Percentiles rank a stretch among this genome's conserved stretches.
Conservation (phyloP, 2,888 invertebrate genomes). For the Thymelicus sylvestris region DNA sequence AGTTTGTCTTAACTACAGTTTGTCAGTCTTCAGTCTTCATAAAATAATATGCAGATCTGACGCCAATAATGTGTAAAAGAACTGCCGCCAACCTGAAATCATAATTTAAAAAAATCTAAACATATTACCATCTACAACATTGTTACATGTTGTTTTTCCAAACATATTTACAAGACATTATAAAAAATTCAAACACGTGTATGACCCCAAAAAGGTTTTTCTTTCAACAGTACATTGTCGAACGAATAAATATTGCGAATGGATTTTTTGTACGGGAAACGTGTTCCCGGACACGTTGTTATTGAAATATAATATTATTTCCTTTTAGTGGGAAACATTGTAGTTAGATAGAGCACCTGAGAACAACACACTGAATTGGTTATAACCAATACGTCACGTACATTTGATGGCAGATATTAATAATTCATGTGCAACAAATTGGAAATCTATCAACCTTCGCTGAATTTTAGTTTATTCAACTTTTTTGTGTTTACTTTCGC, state of each 20-base stretch:
- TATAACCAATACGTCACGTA: conserved; percentile 45
- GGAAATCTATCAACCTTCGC: background rate
- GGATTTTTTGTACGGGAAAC: conserved; percentile 32
- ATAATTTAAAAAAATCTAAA: too few relatives aligned
- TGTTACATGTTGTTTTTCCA: too few relatives aligned
- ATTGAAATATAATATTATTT: conserved; percentile 73
- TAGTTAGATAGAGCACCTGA: conserved; percentile 49
- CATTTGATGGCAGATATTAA: conserved; percentile 36
- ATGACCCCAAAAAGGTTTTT: conserved; percentile 18
- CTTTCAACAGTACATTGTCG: conserved; percentile 59
- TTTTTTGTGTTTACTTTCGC: too few relatives aligned
- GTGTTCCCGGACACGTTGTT: conserved; percentile 59
- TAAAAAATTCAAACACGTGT: too few relatives aligned
- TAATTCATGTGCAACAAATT: conserved; percentile 30
- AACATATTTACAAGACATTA: too few relatives aligned
- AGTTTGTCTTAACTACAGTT: too few relatives aligned
- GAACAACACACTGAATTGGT: conserved; percentile 44
- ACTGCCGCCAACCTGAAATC: too few relatives aligned
- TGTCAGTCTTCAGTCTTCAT: too few relatives aligned
- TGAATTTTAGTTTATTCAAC: background rate
- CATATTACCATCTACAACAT: too few relatives aligned
- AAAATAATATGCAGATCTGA: too few relatives aligned
- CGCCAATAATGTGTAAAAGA: too few relatives aligned
- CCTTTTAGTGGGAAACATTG: conserved; percentile 67
- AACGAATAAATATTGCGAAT: conserved; percentile 48